Evolutionary conservation across 2,113 vertebrate species (phyloP), one percentile per base, ranked within the genome.

Genomic region (Artemisiospiza belli): DNA sequence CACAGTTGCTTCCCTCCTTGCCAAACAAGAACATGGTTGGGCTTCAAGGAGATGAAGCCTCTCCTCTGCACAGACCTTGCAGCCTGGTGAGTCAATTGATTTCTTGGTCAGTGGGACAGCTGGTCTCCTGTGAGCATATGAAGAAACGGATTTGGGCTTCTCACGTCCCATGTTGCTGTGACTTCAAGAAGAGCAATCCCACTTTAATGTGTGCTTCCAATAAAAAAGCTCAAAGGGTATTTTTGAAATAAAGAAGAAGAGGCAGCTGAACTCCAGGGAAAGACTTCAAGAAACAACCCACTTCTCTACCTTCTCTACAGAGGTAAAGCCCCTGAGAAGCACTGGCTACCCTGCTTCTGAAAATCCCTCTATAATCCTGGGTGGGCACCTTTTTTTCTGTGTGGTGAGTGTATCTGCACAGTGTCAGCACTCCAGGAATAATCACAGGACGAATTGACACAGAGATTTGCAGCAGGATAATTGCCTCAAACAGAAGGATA

Each of bases 401-500:
- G 61, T 8, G 6, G 23, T 17, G 27, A 46, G 44, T 13, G 3
- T 79, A 73, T 89, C 90, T 87, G 83, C 80, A 84, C 14, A 83
- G 77, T 43, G 51, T 89, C 92, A 93, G 90, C 30, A 77, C 62
- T 92, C 83, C 76, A 88, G 46, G 47, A 92, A 83, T 70, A 94
- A 92, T 82, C 82, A 84, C 1, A 23, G 75, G 61, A 62, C 0
- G 2, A 92, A 94, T 59, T 82, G 83, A 84, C 62, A 77, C 52
- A 72, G 87, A 92, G 85, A 94, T 88, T 79, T 97, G 77, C 81
- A 87, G 74, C 55, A 83, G 47, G 55, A 55, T 89, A 96, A 95
- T 82, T 95, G 90, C 55, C 83, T 87, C 85, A 85, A 92, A 93
- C 87, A 95, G 88, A 96, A 90, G 70, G 86, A 94, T 89, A 94